A percentile compares a stretch with the other conserved stretches of the same genome.
Conservation (phyloP, 2,888 invertebrate species). For the Drosophila kambysellisi region DNA sequence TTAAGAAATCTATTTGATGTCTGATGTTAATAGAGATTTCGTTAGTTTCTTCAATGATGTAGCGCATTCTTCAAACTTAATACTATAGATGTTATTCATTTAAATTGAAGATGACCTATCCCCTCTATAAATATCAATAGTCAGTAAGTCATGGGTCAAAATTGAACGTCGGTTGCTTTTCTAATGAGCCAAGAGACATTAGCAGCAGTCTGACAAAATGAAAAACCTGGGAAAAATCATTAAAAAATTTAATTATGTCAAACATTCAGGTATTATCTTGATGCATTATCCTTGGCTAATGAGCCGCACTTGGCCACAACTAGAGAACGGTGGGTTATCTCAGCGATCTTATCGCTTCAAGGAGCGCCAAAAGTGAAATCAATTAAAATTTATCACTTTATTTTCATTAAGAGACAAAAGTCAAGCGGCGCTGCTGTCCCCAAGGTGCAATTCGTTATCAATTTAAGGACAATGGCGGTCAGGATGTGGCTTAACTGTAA, state of each 20-base stretch:
- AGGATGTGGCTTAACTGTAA: slow-evolving; percentile 77
- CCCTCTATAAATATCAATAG: background rate
- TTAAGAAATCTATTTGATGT: background rate
- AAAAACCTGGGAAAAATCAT: slow-evolving; percentile 21
- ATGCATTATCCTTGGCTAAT: slow-evolving; percentile 73
- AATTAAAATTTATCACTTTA: slow-evolving; percentile 79
- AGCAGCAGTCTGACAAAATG: background rate
- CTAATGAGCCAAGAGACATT: slow-evolving; percentile 19
- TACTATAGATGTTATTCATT: background rate
- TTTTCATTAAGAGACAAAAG: slow-evolving; percentile 67
- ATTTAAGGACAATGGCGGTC: slow-evolving; percentile 74
- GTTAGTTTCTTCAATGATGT: background rate
- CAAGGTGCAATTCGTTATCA: slow-evolving; percentile 81
- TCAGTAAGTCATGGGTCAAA: background rate
- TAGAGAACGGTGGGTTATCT: slow-evolving; percentile 5
- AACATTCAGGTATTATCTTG: slow-evolving; percentile 65
- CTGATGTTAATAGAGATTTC: background rate
- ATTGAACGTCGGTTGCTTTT: slow-evolving; percentile 2
- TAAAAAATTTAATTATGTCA: slow-evolving; percentile 75
- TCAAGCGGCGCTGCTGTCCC: slow-evolving; percentile 48
- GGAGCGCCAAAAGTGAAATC: slow-evolving; percentile 62
- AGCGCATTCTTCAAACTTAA: background rate
- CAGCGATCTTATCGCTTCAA: slow-evolving; percentile 52
- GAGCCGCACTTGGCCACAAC: slow-evolving; percentile 47
- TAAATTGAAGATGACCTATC: background rate